These are phyloP conservation scores for Geotrypetes seraphini DNA, from an alignment of 2,797 vertebrate species.

Conservation along the genomic window DNA sequence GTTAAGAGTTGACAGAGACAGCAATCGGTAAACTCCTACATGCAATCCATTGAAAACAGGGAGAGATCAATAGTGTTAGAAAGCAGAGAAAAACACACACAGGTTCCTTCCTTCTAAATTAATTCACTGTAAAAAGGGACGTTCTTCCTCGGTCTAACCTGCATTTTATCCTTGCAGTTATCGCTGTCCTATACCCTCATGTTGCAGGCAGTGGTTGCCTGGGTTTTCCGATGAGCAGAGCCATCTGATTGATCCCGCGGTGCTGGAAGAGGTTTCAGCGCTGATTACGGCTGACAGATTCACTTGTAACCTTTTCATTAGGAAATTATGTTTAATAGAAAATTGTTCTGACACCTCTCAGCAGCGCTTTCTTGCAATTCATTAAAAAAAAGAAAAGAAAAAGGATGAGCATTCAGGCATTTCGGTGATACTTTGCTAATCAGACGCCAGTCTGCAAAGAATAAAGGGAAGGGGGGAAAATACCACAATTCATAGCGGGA, in stretches of 20 bases:
- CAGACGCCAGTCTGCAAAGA: slow-evolving; percentile 1
- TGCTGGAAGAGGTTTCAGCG: slow-evolving; percentile 29
- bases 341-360: slow-evolving; percentile 58
- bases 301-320: slow-evolving; percentile 59
- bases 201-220: not conserved
- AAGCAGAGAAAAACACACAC: no score
- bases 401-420: slow-evolving; percentile 6
- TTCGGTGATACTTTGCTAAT: slow-evolving; percentile 1
- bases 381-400: slow-evolving; percentile 14
- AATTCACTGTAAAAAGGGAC: no score
- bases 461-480: not conserved
- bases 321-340: slow-evolving; percentile 61
- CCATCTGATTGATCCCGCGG: not conserved
- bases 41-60: no score
- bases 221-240: not conserved
- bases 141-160: not conserved
- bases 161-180: not conserved
- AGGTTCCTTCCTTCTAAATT: no score
- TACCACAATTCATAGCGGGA: no score
- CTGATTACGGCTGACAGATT: slow-evolving; percentile 42
- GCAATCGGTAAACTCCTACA: no score
- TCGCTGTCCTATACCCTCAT: not conserved
- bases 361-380: slow-evolving; percentile 32
- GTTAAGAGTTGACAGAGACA: no score
- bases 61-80: no score